These are phyloP conservation scores for Passer montanus DNA, from an alignment of 2,113 vertebrate species.

Conservation along the genomic window DNA sequence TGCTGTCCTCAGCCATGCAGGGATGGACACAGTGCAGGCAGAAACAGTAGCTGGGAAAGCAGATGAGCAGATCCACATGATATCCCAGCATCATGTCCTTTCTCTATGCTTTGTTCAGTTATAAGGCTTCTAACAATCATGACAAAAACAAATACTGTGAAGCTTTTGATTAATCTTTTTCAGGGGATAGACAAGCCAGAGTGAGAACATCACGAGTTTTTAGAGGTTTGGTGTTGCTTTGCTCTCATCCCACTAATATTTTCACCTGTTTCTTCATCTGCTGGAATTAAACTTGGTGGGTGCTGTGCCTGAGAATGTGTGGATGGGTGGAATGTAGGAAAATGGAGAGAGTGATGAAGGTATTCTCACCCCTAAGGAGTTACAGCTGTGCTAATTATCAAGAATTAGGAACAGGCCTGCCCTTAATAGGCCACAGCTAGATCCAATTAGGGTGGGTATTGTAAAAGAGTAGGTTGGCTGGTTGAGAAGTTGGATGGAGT, in stretches of 20 bases:
- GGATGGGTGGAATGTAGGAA: too few relatives aligned
- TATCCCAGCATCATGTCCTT: fast-evolving
- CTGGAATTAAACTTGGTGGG: not conserved
- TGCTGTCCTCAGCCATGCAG: not conserved
- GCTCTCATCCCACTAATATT: not conserved
- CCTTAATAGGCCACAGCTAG: too few relatives aligned
- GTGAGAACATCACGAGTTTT: not conserved
- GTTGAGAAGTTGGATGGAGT: too few relatives aligned
- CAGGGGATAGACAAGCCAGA: not conserved
- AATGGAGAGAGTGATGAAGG: too few relatives aligned
- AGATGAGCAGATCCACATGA: not conserved
- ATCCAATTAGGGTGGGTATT: too few relatives aligned
- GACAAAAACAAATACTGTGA: not conserved
- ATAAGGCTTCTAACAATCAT: not conserved
- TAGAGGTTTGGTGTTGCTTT: not conserved
- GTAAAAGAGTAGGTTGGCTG: too few relatives aligned
- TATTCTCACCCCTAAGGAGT: too few relatives aligned
- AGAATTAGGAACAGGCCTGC: too few relatives aligned
- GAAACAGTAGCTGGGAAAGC: not conserved
- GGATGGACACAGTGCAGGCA: too few relatives aligned
- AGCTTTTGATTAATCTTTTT: not conserved
- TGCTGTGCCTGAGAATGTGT: not conserved
- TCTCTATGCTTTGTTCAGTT: not conserved
- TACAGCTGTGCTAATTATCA: too few relatives aligned
- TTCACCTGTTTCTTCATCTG: not conserved